Evolutionary conservation across 1,140 invertebrate species (phyloP).

Genomic region (Aphaenogaster ashmeadi): DNA sequence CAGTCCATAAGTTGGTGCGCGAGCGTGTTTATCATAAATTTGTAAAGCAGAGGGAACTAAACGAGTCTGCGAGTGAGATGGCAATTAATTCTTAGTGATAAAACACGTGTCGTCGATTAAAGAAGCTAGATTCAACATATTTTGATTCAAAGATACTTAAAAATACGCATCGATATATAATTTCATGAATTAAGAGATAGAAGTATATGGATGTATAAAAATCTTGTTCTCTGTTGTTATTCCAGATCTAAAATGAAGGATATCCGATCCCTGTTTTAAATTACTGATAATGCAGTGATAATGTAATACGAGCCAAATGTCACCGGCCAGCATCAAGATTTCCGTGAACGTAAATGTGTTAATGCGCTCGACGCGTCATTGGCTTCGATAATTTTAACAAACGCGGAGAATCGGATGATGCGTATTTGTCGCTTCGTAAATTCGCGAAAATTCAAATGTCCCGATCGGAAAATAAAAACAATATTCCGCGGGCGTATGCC

Average conservation of each 20-base stretch:
- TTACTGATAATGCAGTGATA: neutral
- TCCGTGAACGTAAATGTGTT: neutral
- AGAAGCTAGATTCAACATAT: neutral
- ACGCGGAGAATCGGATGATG: conserved; percentile 35
- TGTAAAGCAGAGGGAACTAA: neutral
- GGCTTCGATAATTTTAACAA: conserved; percentile 46
- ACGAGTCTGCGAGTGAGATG: neutral
- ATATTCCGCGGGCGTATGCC: conserved; percentile 32
- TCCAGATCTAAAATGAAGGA: neutral
- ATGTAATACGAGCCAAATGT: neutral
- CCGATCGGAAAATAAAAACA: conserved; percentile 45
- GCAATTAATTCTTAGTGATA: neutral
- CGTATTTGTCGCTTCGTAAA: conserved; percentile 46
- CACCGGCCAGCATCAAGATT: neutral
- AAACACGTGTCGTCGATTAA: neutral
- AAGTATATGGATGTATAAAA: neutral
- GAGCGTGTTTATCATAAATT: neutral
- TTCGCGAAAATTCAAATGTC: conserved; percentile 47
- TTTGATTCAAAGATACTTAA: neutral
- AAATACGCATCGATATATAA: neutral
- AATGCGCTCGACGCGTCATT: conserved; percentile 3
- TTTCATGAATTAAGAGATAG: neutral
- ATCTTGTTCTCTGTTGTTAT: neutral
- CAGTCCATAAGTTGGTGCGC: neutral
- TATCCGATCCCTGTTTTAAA: neutral